Evolutionary conservation across 2,888 invertebrate species (phyloP), one percentile per base, ranked within the genome.

Genomic region (Leuctra nigra): DNA sequence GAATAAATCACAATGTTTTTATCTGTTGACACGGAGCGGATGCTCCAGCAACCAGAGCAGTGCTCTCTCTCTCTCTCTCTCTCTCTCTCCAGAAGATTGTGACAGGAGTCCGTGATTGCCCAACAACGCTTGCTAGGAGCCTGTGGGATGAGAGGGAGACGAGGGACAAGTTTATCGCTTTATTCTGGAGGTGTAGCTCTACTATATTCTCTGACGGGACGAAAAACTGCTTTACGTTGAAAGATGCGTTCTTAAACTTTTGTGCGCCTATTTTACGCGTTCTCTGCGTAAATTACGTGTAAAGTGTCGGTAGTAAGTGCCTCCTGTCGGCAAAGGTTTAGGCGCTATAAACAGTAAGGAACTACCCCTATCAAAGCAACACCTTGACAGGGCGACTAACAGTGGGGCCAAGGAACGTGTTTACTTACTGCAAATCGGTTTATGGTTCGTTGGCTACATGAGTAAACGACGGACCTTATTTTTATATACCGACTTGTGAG

Each of bases 301-400:
- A 20, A 23, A 23, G 44, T 44, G 44, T 20, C 22, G 7, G 20
- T 20, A 44, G 23, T 44, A 44, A 44, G 44, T 44, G 23, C 23
- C 20, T 23, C 23, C 18, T 23, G 44, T 22, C 22, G 23, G 44
- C 23, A 44, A 23, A 44, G 44, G 44, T 23, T 44, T 44, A 23
- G n/a, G n/a, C 44, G 44, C 44, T 44, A 44, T 44, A 44, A 44
- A 44, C 44, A 23, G n/a, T 23, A 20, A 11, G 44, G 20, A 20
- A 44, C 22, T 44, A 44, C 44, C 44, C 44, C 44, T 44, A 44
- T 44, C 44, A 44, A 44, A 44, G 44, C 22, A 44, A 44, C 44
- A 44, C 44, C 44, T 44, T 44, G 44, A 44, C 20, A 44, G 23
- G 20, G 44, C 22, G 23, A 20, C 18, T n/a, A 29, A 6, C 29